Base-by-base conservation (phyloP, 1,140 invertebrate species). In the Aphaenogaster rudis region DNA sequence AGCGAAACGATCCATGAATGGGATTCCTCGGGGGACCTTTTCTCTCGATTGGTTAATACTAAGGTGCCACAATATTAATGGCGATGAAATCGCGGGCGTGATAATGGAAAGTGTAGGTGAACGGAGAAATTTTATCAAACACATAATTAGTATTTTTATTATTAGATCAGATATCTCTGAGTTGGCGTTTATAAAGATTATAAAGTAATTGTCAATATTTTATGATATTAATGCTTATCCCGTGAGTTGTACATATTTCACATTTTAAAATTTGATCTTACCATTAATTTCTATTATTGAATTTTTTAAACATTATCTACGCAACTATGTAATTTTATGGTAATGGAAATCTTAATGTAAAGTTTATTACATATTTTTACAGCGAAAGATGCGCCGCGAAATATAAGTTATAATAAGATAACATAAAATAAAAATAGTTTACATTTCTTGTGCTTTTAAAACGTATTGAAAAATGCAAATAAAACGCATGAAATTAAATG, bases 1-100 rank as follows among this genome's bases (percentile, higher is more conserved):
- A 69, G 13, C 48, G 33, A 50, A 80, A 80, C 63, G 33, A 54
- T 66, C 33, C 48, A 33, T n/a, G 48, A 67, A 15, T 54, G 48
- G 17, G 7, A 67, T 80, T 66, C 7, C 13, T 52, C 36, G 33
- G n/a, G n/a, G n/a, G 5, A 57, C 42, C 8, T 42, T 52, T 36
- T 64, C 3, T 50, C 11, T 50, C 9, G 42, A 39, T 50, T 13
- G 17, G 4, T 76, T 54, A 76, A 74, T 54, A 39, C 28, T 28
- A 28, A 28, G 28, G 28, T 28, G 28, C 28, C 28, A 28, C 28
- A 0, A 28, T 28, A 28, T 28, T 28, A 28, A 28, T 28, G 13
- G 2, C 13, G 13, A 36, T 52, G 28, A 71, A 33, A 8, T 15
- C 15, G 63, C 63, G 63, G 5, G 33, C 28, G 28, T 9, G 45